phyloP scores from a whole-genome alignment of 2,113 vertebrate species.

The Redunca redunca region DNA sequence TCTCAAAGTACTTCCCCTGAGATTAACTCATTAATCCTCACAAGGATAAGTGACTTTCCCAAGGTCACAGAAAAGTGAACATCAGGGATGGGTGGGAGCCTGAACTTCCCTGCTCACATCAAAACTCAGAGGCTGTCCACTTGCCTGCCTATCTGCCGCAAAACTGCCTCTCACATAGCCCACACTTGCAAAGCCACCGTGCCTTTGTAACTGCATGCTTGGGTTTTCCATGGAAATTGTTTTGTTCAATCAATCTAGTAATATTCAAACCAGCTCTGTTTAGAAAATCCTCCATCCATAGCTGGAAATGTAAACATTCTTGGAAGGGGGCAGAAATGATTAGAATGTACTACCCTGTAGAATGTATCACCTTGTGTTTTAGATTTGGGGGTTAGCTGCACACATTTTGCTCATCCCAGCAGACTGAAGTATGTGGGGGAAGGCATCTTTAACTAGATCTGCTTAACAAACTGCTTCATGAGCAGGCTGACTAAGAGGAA shows the following conservation, averaged over 20 bases:
- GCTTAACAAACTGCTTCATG: too few species aligned
- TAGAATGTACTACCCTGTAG: not conserved
- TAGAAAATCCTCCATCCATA: not conserved
- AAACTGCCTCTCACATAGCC: not conserved
- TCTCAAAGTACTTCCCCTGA: conserved; percentile 69
- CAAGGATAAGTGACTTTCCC: conserved; percentile 66
- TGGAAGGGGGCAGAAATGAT: not conserved
- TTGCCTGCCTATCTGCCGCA: not conserved
- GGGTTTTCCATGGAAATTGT: not conserved
- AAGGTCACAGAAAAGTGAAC: conserved; percentile 68
- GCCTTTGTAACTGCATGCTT: not conserved
- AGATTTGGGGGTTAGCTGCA: not conserved
- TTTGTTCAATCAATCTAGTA: not conserved
- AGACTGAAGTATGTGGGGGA: not conserved
- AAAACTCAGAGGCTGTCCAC: not conserved
- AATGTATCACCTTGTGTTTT: not conserved
- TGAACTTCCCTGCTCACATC: not conserved
- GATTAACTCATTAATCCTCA: conserved; percentile 77
- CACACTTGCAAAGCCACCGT: not conserved
- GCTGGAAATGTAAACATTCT: not conserved
- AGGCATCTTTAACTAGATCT: not conserved
- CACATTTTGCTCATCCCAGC: not conserved
- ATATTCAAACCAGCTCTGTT: not conserved
- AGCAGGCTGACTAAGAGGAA: not conserved
- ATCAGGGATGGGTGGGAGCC: not conserved